Evolutionary conservation across 1,140 invertebrate species (phyloP), one percentile per base, ranked within the genome.

Genomic region (Amphibalanus amphitrite): DNA sequence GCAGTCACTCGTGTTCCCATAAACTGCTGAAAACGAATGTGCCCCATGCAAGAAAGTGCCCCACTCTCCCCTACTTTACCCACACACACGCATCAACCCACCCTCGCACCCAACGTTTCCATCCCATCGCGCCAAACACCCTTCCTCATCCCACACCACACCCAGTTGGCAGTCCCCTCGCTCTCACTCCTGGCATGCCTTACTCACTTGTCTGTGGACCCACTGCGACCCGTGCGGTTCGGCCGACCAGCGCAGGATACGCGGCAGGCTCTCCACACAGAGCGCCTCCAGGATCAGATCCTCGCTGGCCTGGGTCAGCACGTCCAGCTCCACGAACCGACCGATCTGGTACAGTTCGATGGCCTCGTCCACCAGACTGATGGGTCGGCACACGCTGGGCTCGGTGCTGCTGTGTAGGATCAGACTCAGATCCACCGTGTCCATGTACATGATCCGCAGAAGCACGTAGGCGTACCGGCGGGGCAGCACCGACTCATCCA

Each of bases 301-400:
- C 83, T 97, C 28, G 28, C 69, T 40, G 26, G 73, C 72, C 70
- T 96, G 93, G 67, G 92, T 89, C 69, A 96, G 84, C 75, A 95
- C 92, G 78, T 95, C 92, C 77, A 97, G 85, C 82, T 97, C 95
- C 29, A 97, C 83, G 83, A 97, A 97, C 75, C 90, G 85, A 26
- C 92, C 93, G 74, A 97, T 96, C 82, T 93, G 90, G 81, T 94
- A 96, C 33, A 97, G 84, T 80, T 97, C 93, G 90, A 97, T 96
- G 23, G 93, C 92, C 82, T 97, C 94, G 77, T 97, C 93, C 28
- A 95, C 81, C 40, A 88, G 85, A 68, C 89, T 90, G 64, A 90
- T 86, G 76, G 85, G 82, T 73, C 84, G 82, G 74, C 85, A 80
- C 72, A 87, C 87, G 70, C 85, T 87, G 77, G 74, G 71, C 23